Percentiles rank a stretch among this genome's conserved stretches.
phyloP scores from a whole-genome alignment of 2,888 invertebrate species.

The Hypercompe scribonia region DNA sequence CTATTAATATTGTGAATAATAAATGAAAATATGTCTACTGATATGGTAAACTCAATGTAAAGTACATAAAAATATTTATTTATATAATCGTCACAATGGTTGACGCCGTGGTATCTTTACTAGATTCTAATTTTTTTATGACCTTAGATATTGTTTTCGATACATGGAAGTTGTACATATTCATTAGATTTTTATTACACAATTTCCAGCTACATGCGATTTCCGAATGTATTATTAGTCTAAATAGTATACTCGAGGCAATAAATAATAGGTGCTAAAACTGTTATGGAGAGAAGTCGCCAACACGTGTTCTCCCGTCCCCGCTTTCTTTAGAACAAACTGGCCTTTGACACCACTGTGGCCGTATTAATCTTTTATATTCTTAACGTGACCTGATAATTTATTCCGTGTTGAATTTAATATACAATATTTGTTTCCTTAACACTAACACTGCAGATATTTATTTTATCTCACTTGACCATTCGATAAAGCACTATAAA shows the following conservation, averaged over 20 bases:
- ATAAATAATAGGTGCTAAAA: conserved; percentile 33
- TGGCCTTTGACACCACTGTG: conserved; percentile 9
- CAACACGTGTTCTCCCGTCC: not conserved
- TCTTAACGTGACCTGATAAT: conserved; percentile 26
- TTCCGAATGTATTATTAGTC: conserved; percentile 7
- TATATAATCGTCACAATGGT: not conserved
- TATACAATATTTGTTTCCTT: not conserved
- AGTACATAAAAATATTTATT: too few relatives aligned
- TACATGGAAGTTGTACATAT: not conserved
- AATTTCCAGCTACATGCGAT: not conserved
- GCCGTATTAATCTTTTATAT: conserved; percentile 8
- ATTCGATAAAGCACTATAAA: not conserved
- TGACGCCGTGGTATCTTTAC: not conserved
- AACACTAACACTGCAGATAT: not conserved
- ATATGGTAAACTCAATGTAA: too few relatives aligned
- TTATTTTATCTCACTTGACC: not conserved
- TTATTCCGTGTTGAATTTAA: not conserved
- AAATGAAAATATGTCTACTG: too few relatives aligned
- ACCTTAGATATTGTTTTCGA: not conserved
- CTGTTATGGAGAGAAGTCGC: conserved; percentile 7
- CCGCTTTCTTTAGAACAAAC: conserved; percentile 11
- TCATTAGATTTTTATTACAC: conserved; percentile 7
- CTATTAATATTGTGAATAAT: not conserved
- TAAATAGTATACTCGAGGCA: conserved; percentile 13
- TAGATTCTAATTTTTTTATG: not conserved